Percentiles rank a stretch among this genome's conserved stretches.
Evolutionary conservation across 2,888 invertebrate genomes (phyloP).

Genomic region (Eutolmus rufibarbis): DNA sequence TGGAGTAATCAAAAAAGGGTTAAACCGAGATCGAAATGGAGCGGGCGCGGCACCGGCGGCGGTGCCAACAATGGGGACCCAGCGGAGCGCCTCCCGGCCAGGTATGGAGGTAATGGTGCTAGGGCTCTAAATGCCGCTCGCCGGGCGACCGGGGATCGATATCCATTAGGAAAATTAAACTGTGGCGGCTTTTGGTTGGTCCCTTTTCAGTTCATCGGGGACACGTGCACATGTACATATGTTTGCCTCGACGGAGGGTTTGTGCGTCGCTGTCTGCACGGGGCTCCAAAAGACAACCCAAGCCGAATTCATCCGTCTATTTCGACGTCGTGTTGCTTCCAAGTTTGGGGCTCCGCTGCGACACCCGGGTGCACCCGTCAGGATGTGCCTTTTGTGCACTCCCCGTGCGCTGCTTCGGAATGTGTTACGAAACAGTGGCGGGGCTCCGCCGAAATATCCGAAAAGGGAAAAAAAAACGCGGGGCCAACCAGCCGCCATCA

Average conservation of each 20-base stretch:
- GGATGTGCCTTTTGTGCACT: neutral
- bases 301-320: neutral
- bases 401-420: neutral
- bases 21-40: conserved; percentile 8
- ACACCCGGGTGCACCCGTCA: neutral
- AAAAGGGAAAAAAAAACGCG: neutral
- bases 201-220: conserved; percentile 46
- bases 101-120: conserved; percentile 35
- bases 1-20: conserved; percentile 40
- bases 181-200: conserved; percentile 55
- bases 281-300: neutral
- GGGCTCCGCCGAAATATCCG: neutral
- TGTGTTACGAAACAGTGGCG: neutral
- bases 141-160: conserved; percentile 58
- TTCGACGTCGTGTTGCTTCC: neutral
- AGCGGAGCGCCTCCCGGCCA: neutral
- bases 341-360: neutral
- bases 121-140: conserved; percentile 15
- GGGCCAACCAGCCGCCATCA: neutral
- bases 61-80: neutral
- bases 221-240: conserved; percentile 40
- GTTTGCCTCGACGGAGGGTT: neutral
- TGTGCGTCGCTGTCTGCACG: neutral
- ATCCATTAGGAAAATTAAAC: conserved; percentile 65
- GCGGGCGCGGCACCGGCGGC: neutral